These are phyloP conservation scores for Amphipoea lucens DNA, from an alignment of 2,888 invertebrate genomes.

Conservation along the genomic window DNA sequence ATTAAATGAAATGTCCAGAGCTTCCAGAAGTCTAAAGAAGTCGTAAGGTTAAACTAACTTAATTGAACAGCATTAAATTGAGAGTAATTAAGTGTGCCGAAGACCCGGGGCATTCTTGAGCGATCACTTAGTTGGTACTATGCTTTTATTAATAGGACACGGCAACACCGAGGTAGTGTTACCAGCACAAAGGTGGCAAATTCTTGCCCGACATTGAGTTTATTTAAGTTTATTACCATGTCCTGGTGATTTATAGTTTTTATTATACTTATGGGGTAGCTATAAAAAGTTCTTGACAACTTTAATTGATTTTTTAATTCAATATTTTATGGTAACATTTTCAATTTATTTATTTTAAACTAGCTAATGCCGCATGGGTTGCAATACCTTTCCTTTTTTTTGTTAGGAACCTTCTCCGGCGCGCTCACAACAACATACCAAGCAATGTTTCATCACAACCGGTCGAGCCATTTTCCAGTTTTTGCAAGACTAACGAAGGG, in stretches of 20 bases:
- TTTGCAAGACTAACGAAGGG: background rate
- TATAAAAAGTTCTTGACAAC: slow-evolving; percentile 8
- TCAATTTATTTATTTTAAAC: background rate
- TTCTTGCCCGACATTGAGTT: slow-evolving; percentile 16
- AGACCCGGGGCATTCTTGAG: slow-evolving; percentile 37
- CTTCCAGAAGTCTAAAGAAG: slow-evolving; percentile 3
- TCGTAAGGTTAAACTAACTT: slow-evolving; percentile 26
- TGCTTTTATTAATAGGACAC: slow-evolving; percentile 47
- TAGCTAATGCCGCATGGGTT: background rate
- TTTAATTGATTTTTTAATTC: background rate
- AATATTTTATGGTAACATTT: background rate
- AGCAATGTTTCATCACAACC: background rate
- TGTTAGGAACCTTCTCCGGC: background rate
- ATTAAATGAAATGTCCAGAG: slow-evolving; percentile 25
- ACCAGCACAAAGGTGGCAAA: slow-evolving; percentile 50
- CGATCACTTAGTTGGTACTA: slow-evolving; percentile 29
- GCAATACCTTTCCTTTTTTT: background rate
- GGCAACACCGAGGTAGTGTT: slow-evolving; percentile 43
- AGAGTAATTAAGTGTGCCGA: slow-evolving; percentile 31
- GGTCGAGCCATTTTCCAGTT: background rate
- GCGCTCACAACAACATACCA: background rate
- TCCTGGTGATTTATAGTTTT: slow-evolving; percentile 12
- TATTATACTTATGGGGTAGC: background rate
- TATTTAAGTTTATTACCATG: slow-evolving; percentile 28
- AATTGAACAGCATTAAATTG: slow-evolving; percentile 37